A percentile compares a stretch with the other conserved stretches of the same genome.
Conservation (phyloP, 2,888 invertebrate species). For the Torymus texanus region DNA sequence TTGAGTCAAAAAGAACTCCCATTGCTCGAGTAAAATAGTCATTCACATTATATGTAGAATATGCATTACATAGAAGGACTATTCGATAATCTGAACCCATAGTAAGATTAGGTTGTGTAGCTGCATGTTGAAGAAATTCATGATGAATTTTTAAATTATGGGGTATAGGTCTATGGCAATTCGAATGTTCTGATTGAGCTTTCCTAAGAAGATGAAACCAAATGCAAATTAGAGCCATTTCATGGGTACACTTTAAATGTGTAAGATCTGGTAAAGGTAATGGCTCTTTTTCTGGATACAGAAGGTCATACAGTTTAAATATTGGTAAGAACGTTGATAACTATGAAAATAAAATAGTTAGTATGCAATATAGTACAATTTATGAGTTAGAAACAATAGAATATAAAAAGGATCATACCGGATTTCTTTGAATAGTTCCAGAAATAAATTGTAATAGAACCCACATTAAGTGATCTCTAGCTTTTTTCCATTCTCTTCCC, state of each 20-base stretch:
- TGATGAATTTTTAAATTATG: slow-evolving; percentile 88
- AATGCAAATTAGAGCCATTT: slow-evolving; percentile 96
- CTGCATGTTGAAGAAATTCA: slow-evolving; percentile 87
- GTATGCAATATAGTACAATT: slow-evolving; percentile 57
- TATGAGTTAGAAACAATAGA: slow-evolving; percentile 53
- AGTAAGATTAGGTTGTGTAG: slow-evolving; percentile 83
- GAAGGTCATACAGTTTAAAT: slow-evolving; percentile 90
- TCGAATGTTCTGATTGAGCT: slow-evolving; percentile 90
- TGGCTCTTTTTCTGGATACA: slow-evolving; percentile 96
- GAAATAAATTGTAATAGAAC: slow-evolving; percentile 97
- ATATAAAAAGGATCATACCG: slow-evolving; percentile 77
- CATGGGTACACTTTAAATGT: slow-evolving; percentile 89
- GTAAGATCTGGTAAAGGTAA: slow-evolving; percentile 90
- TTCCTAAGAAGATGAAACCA: slow-evolving; percentile 97
- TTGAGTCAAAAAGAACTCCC: slow-evolving; percentile 92
- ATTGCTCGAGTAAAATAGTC: slow-evolving; percentile 94
- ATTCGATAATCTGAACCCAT: slow-evolving; percentile 93
- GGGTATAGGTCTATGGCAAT: slow-evolving; percentile 86
- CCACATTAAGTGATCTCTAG: slow-evolving; percentile 99
- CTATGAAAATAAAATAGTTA: slow-evolving; percentile 70
- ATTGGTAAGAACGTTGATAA: slow-evolving; percentile 92
- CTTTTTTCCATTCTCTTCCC: slow-evolving; percentile 88
- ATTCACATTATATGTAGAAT: slow-evolving; percentile 88
- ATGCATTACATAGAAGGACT: slow-evolving; percentile 95
- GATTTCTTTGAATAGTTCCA: slow-evolving; percentile 95